Conservation (phyloP, 2,888 invertebrate genomes). For the Scotopteryx bipunctaria region DNA sequence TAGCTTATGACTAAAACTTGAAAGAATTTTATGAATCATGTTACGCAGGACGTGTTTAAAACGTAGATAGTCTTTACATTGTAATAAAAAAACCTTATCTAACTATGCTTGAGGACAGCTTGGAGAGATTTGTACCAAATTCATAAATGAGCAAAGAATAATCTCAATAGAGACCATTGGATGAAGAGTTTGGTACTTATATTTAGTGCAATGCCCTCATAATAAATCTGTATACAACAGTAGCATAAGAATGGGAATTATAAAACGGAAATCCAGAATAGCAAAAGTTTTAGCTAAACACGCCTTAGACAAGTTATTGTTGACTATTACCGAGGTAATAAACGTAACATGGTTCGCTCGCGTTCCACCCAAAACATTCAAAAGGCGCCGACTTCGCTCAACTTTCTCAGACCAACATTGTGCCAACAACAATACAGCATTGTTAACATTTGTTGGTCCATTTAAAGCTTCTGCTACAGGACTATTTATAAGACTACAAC, state of each 20-base stretch:
- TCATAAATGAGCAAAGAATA: conserved; percentile 14
- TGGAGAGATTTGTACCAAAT: conserved; percentile 17
- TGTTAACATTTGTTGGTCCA: neutral
- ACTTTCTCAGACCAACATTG: conserved; percentile 8
- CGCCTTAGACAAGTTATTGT: too few relatives aligned
- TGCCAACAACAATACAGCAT: neutral
- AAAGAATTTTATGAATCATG: conserved; percentile 23
- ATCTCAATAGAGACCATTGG: conserved; percentile 9
- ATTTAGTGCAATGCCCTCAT: neutral
- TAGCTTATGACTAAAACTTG: conserved; percentile 35
- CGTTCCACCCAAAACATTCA: conserved; percentile 5
- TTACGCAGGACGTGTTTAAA: conserved; percentile 21
- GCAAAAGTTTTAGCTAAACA: too few relatives aligned
- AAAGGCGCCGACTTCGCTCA: conserved; percentile 7
- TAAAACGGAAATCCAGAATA: too few relatives aligned
- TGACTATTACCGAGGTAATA: neutral
- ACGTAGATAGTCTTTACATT: neutral
- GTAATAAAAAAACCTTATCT: too few relatives aligned
- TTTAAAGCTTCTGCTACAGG: too few relatives aligned
- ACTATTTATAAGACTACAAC: too few relatives aligned
- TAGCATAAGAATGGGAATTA: too few relatives aligned
- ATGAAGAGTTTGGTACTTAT: conserved; percentile 6
- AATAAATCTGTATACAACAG: neutral
- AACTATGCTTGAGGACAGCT: neutral
- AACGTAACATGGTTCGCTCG: conserved; percentile 23